Base-by-base conservation (phyloP, 2,888 invertebrate species). In the Pachymerium ferrugineum region DNA sequence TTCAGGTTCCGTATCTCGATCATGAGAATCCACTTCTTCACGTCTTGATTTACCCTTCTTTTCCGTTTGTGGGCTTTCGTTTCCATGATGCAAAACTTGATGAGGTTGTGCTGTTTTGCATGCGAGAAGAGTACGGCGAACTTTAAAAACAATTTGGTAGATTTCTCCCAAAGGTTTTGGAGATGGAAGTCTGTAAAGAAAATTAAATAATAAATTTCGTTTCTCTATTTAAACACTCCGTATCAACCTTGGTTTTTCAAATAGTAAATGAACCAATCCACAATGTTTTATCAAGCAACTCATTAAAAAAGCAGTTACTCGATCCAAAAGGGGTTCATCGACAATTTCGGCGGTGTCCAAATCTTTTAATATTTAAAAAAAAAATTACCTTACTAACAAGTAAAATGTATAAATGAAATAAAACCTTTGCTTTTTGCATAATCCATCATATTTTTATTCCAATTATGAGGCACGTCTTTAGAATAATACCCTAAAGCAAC, bases 211-310 rank as follows among this genome's bases (percentile, higher is more conserved):
- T n/a, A n/a, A n/a, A n/a, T n/a, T n/a, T n/a, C n/a, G n/a, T n/a
- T n/a, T n/a, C n/a, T n/a, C n/a, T 14, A 35, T 35, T 10, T 14
- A 14, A 14, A 35, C 14, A 35, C 35, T 35, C 10, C 35, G 35
- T 74, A 80, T 82, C 78, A 81, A 84, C 78, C 83, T 80, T 75
- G 83, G 82, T 76, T 81, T 81, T 42, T 80, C 79, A 6, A 79
- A 77, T 42, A 83, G 79, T 75, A 82, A 80, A 22, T 81, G 78
- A n/a, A 83, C 78, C 62, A 86, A 79, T 1, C 86, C 85, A n/a
- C 85, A 84, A 75, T 86, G 86, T 78, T 86, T 86, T 22, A 87
- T 79, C 4, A 86, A 79, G 1, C 85, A 84, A 28, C 85, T 83
- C 42, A 87, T 79, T 75, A 85, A 82, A 76, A 86, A 83, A 70